phyloP scores from a whole-genome alignment of 2,888 invertebrate genomes.

The Gortyna flavago region DNA sequence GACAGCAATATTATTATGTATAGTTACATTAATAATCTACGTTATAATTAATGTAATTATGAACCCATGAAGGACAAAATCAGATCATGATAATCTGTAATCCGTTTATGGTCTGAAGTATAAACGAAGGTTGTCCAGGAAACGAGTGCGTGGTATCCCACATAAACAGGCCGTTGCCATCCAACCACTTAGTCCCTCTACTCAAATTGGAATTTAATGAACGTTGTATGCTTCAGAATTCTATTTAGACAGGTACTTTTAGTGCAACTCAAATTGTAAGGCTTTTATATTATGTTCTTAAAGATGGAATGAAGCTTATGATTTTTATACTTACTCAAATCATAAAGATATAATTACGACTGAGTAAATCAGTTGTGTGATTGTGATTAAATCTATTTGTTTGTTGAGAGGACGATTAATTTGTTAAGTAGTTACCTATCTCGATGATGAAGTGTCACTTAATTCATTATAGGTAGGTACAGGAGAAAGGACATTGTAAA shows the following conservation, averaged over 20 bases:
- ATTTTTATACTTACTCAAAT: conserved; percentile 22
- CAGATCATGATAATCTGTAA: conserved; percentile 9
- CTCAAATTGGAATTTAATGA: conserved; percentile 62
- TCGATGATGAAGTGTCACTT: background rate
- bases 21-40: background rate
- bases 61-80: background rate
- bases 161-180: conserved; percentile 81
- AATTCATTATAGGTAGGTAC: background rate
- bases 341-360: conserved; percentile 17
- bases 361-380: background rate
- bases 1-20: background rate
- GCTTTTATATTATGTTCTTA: conserved; percentile 11
- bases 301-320: conserved; percentile 32
- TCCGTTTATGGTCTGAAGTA: conserved; percentile 5
- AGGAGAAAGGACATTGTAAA: too few relatives aligned
- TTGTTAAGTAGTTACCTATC: background rate
- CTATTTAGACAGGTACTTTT: conserved; percentile 41
- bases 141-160: conserved; percentile 76
- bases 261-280: conserved; percentile 25
- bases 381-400: background rate
- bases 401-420: conserved; percentile 9
- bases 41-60: background rate
- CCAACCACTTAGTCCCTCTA: conserved; percentile 61
- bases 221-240: conserved; percentile 53
- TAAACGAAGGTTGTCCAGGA: conserved; percentile 71